phyloP scores from a whole-genome alignment of 2,888 invertebrate species.

The Caenorhabditis doughertyi region DNA sequence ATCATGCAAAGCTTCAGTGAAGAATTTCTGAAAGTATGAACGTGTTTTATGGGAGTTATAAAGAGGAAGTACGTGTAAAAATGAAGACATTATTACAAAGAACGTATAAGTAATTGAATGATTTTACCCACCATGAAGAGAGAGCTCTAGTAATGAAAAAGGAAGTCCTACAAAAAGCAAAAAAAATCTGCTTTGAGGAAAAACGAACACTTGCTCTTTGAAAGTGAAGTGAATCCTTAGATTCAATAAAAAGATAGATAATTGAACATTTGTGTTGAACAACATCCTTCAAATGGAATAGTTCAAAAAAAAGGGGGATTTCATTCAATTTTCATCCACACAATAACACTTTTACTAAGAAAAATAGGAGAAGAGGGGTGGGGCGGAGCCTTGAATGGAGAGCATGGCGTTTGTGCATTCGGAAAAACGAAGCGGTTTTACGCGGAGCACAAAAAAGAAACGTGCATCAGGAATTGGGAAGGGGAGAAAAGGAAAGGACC shows the following conservation, averaged over 20 bases:
- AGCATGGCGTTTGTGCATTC: constrained; percentile 61
- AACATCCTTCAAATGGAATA: neutral
- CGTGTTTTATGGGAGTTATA: neutral
- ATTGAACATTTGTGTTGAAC: neutral
- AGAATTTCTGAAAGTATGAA: constrained; percentile 5
- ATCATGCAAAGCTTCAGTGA: neutral
- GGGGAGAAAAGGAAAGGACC: neutral
- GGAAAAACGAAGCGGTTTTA: constrained; percentile 53
- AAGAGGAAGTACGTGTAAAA: constrained; percentile 16
- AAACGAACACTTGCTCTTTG: constrained; percentile 15
- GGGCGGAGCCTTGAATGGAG: constrained; percentile 43
- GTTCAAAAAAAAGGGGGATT: constrained; percentile 18
- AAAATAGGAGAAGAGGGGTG: constrained; percentile 23
- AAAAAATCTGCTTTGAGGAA: neutral
- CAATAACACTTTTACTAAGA: constrained; percentile 51
- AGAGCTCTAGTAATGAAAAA: neutral
- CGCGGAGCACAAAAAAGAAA: constrained; percentile 44
- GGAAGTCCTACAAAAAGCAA: constrained; percentile 13
- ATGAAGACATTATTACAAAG: constrained; percentile 13
- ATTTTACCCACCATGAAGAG: constrained; percentile 2
- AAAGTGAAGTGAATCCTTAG: neutral
- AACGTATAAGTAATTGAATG: neutral
- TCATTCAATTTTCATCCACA: constrained; percentile 37
- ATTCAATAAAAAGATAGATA: neutral
- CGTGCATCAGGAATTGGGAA: constrained; percentile 57